Base-by-base conservation (phyloP, 2,888 invertebrate species). In the Busseola fusca region DNA sequence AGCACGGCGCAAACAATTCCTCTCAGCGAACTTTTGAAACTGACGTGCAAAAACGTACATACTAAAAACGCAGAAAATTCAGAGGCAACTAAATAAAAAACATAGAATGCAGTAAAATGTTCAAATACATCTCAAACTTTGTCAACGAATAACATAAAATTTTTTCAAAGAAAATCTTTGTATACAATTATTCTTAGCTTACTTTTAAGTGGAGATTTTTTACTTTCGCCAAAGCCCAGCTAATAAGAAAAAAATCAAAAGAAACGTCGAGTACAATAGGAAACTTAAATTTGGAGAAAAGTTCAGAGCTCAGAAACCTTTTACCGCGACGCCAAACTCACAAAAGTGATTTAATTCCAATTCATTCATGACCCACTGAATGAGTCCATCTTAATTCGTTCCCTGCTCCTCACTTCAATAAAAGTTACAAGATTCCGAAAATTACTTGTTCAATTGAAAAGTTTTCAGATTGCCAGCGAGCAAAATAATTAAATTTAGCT, bases 401-500 rank as follows among this genome's bases (percentile, higher is more conserved):
- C 76, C 69, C 74, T 86, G 82, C 80, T 78, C 84, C 58, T 80
- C 84, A 85, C 81, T 86, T 86, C 82, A 86, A 84, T 84, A 84
- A 86, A 85, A 86, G 86, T 87, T 86, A 85, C 86, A 84, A 81
- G 83, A 86, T 83, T 82, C 80, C 80, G 84, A 85, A 88, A 87
- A 86, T 87, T 81, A 87, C 84, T 82, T 84, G 84, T 82, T 78
- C 84, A 84, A 88, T 88, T 86, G 83, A 84, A 88, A 89, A 87
- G 86, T 90, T 88, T 83, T 69, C 66, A 83, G 83, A 88, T 86
- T 85, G 82, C 81, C 82, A 81, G 82, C 84, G 84, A 83, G 84
- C 81, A 86, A 85, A 82, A 86, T 87, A 87, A 90, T 89, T 88
- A 85, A 88, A 87, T 88, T 84, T 83, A 82, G 74, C 86, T 80